These are phyloP conservation scores for Hypselothyrea guttata DNA, from an alignment of 2,888 invertebrate species.

Conservation along the genomic window DNA sequence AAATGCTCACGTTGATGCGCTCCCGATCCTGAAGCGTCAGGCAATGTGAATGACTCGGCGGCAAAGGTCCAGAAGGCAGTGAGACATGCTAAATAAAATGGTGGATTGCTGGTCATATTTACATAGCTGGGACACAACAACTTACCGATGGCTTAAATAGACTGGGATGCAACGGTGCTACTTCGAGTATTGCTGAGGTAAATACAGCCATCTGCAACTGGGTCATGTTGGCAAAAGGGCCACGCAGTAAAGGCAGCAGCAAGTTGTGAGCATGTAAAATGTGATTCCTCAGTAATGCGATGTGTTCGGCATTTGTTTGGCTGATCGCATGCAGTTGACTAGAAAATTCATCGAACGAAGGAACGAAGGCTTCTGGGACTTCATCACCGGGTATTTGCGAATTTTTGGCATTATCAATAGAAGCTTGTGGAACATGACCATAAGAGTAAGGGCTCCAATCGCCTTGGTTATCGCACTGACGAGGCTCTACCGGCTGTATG, in stretches of 20 bases:
- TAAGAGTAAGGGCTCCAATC: slow-evolving; percentile 36
- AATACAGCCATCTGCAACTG: slow-evolving; percentile 53
- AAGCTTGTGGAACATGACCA: neutral
- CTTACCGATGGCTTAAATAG: slow-evolving; percentile 53
- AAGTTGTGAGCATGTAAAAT: slow-evolving; percentile 57
- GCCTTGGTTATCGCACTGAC: neutral
- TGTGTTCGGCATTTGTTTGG: slow-evolving; percentile 45
- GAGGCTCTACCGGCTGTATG: neutral
- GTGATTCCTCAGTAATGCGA: slow-evolving; percentile 50
- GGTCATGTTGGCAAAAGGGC: slow-evolving; percentile 44
- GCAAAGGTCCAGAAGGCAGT: slow-evolving; percentile 11
- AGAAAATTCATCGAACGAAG: slow-evolving; percentile 43
- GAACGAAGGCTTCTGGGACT: neutral
- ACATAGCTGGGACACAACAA: too few relatives aligned
- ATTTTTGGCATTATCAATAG: too few relatives aligned
- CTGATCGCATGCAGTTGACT: slow-evolving; percentile 30
- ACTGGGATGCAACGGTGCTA: slow-evolving; percentile 50
- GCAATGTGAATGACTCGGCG: slow-evolving; percentile 32
- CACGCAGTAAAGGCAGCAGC: slow-evolving; percentile 48
- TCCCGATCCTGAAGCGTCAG: slow-evolving; percentile 45
- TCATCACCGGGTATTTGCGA: too few relatives aligned
- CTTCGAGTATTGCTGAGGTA: slow-evolving; percentile 44
- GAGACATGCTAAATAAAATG: slow-evolving; percentile 37
- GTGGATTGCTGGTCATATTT: too few relatives aligned
- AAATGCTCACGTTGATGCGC: slow-evolving; percentile 31